These are phyloP conservation scores for Leptonema lineaticorne DNA, from an alignment of 1,140 invertebrate species.

Conservation along the genomic window DNA sequence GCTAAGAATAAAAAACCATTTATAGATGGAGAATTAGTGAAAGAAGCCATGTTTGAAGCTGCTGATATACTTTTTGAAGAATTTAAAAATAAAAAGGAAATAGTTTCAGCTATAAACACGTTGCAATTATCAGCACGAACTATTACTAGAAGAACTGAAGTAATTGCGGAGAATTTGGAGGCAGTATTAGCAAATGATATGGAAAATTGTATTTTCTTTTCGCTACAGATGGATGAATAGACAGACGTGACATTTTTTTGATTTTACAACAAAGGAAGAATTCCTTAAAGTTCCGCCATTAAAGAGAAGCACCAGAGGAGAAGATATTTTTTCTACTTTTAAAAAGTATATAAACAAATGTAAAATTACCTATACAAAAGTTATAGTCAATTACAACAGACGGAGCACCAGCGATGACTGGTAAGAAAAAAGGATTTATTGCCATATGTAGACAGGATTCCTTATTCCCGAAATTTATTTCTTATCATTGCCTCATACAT, in stretches of 20 bases:
- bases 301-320: too few species aligned
- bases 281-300: too few species aligned
- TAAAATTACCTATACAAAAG: too few species aligned
- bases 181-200: constrained; percentile 23
- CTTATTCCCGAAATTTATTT: neutral
- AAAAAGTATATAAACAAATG: too few species aligned
- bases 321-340: too few species aligned
- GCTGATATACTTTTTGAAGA: constrained; percentile 5
- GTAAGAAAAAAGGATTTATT: neutral
- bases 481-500: neutral
- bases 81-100: constrained; percentile 17
- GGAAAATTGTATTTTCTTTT: constrained; percentile 25
- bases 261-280: too few species aligned
- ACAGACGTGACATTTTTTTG: too few species aligned
- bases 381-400: too few species aligned
- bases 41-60: constrained; percentile 10
- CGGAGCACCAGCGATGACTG: constrained; percentile 46
- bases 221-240: constrained; percentile 30
- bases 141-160: constrained; percentile 20
- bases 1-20: constrained; percentile 32
- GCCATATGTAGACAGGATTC: neutral
- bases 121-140: constrained; percentile 28
- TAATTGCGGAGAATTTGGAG: constrained; percentile 14
- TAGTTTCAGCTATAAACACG: constrained; percentile 32
- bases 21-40: constrained; percentile 29